Conservation (phyloP, 37 sponge, comb jelly and placozoan species). For the Chondrosia reniformis region DNA sequence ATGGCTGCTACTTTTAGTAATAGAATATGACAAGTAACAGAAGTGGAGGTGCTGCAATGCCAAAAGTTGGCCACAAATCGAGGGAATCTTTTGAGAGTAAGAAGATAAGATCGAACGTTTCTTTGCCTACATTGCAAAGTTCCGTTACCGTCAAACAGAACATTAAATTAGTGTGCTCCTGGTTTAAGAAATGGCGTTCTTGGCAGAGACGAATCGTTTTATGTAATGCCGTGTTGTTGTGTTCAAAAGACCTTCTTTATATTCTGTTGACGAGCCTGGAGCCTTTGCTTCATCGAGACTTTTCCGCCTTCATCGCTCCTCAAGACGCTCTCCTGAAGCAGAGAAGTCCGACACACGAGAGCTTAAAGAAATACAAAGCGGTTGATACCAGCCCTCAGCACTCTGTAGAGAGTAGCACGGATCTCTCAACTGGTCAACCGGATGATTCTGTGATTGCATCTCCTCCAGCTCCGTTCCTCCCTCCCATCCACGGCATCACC, state of each 20-base stretch:
- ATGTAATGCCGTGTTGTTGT: conserved; percentile 40
- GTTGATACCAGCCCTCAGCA: conserved; percentile 7
- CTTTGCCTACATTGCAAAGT: not conserved
- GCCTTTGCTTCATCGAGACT: conserved; percentile 70
- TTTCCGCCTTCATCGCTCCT: conserved; percentile 49
- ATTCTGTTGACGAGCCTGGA: conserved; percentile 65
- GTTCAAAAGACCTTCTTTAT: conserved; percentile 51
- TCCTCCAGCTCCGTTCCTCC: not conserved
- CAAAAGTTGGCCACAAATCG: too few relatives aligned
- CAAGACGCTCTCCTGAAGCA: conserved; percentile 40
- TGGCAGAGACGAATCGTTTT: conserved; percentile 62
- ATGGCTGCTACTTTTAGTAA: not conserved
- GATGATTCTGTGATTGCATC: not conserved
- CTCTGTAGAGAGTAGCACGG: not conserved
- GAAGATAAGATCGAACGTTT: too few relatives aligned
- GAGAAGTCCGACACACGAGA: conserved; percentile 17
- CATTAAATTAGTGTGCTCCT: conserved; percentile 40
- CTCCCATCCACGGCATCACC: not conserved
- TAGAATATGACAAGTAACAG: too few relatives aligned
- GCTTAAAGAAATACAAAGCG: not conserved
- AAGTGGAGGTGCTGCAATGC: too few relatives aligned
- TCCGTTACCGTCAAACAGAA: conserved; percentile 5
- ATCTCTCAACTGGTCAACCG: not conserved
- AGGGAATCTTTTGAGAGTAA: too few relatives aligned
- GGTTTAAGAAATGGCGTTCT: conserved; percentile 52